Evolutionary conservation across 2,797 vertebrate genomes (phyloP), one percentile per base, ranked within the genome.

Genomic region (Cynodonichthys magdalenae): DNA sequence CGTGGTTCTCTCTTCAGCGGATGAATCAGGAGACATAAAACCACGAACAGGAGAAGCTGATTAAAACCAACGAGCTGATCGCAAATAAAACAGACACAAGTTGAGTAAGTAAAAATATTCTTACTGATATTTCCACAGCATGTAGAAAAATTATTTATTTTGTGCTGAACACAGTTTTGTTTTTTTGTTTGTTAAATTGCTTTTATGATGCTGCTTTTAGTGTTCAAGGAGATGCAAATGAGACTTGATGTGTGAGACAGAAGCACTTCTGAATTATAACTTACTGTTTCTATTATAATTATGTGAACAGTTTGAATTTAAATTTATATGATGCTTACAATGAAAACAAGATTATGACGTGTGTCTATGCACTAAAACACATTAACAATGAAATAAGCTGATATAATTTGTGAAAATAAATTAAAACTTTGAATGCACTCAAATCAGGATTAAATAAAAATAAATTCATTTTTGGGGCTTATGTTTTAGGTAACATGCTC

Each of bases 21-120:
- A 83, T 72, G 74, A 78, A 74, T 68, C 56, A 36, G 59, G 52
- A 66, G 63, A 68, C 61, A 68, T 48, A 56, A n/a, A 66, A 73
- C 36, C 54, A 34, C 15, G 69, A 29, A 53, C 53, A 15, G 15
- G 42, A 65, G 60, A 66, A 42, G 49, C 47, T 12, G 60, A 53
- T 50, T 39, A 55, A 53, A 55, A 62, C 58, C 24, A 75, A 75
- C 63, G 72, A 66, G 27, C 63, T 56, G 66, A 68, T 36, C 28
- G 20, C 15, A 66, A 68, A 34, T 52, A 48, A 31, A 31, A 31
- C 51, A 74, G 34, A 59, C 61, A 20, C 2, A 57, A 49, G 8
- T 24, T 61, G 29, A 41, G 85, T 88, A n/a, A 88, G 86, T 85
- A 62, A 45, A 29, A 11, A 15, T 57, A 47, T 39, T 55, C 10